A percentile compares a stretch with the other conserved stretches of the same genome.
Evolutionary conservation across 2,888 invertebrate genomes (phyloP).

Genomic region (Steinernema scapterisci): DNA sequence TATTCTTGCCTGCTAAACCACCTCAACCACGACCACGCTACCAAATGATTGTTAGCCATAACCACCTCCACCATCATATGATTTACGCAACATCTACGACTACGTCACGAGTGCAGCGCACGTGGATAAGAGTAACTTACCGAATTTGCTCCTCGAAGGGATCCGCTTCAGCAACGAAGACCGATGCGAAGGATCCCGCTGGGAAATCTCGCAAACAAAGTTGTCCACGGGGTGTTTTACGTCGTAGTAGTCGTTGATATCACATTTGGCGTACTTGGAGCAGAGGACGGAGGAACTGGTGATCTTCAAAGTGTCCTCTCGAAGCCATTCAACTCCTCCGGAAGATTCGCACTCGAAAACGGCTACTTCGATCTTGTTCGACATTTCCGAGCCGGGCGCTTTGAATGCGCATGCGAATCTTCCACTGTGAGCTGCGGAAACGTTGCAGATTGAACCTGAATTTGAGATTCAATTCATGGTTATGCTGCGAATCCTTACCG

Average conservation of each 20-base stretch:
- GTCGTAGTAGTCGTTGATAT: conserved; percentile 36
- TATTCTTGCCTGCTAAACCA: not conserved
- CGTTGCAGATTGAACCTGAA: conserved; percentile 67
- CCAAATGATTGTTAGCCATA: not conserved
- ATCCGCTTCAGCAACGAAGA: conserved; percentile 15
- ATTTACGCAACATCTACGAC: not conserved
- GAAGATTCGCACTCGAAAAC: conserved; percentile 99
- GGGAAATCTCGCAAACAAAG: conserved; percentile 14
- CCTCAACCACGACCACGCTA: conserved; percentile 26
- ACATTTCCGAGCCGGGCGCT: conserved; percentile 2
- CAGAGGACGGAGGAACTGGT: conserved; percentile 72
- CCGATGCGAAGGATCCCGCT: conserved; percentile 6
- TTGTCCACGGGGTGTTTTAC: conserved; percentile 38
- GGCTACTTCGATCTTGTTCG: conserved; percentile 74
- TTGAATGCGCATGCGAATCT: conserved; percentile 86
- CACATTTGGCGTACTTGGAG: conserved; percentile 84
- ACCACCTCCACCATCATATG: no score
- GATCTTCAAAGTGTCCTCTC: conserved; percentile 59
- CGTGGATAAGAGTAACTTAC: conserved; percentile 7
- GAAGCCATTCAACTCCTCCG: conserved; percentile 72
- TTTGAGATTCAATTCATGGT: conserved; percentile 6
- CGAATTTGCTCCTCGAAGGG: conserved; percentile 20
- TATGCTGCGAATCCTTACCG: conserved; percentile 43
- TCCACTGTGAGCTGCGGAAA: conserved; percentile 96
- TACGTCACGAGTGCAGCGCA: no score